phyloP scores from a whole-genome alignment of 2,888 invertebrate species.

The Anticlea derivata region DNA sequence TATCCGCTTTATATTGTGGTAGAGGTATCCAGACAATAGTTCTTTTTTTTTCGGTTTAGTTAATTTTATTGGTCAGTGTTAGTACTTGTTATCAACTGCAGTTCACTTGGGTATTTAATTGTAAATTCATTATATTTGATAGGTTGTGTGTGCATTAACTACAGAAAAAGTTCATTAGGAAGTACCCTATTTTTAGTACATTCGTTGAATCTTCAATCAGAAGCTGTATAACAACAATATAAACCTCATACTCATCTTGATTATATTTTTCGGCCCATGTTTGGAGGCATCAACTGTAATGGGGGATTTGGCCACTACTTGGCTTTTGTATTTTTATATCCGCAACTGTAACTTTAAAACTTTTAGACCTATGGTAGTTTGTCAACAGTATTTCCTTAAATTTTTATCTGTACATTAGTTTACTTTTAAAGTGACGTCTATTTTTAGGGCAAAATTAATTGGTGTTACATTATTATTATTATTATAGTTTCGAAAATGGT shows the following conservation, averaged over 20 bases:
- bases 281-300: conserved; percentile 60
- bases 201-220: conserved; percentile 1
- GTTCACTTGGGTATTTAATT: background rate
- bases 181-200: background rate
- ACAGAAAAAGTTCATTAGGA: conserved; percentile 5
- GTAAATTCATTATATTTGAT: background rate
- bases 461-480: conserved; percentile 65
- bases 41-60: too few species aligned
- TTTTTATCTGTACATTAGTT: conserved; percentile 65
- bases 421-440: conserved; percentile 63
- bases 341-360: conserved; percentile 55
- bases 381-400: conserved; percentile 71
- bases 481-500: conserved; percentile 57
- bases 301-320: conserved; percentile 54
- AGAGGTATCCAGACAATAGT: background rate
- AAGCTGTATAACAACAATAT: conserved; percentile 18
- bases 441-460: conserved; percentile 67
- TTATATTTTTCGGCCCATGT: conserved; percentile 77
- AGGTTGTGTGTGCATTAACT: conserved; percentile 5
- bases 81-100: background rate
- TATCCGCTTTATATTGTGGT: background rate
- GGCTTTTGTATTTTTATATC: conserved; percentile 84
- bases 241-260: conserved; percentile 54
- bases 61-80: background rate
- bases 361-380: conserved; percentile 54